A percentile compares a stretch with the other conserved stretches of the same genome.
phyloP scores from a whole-genome alignment of 2,888 invertebrate species.

The Lepidocyrtoides sp. region DNA sequence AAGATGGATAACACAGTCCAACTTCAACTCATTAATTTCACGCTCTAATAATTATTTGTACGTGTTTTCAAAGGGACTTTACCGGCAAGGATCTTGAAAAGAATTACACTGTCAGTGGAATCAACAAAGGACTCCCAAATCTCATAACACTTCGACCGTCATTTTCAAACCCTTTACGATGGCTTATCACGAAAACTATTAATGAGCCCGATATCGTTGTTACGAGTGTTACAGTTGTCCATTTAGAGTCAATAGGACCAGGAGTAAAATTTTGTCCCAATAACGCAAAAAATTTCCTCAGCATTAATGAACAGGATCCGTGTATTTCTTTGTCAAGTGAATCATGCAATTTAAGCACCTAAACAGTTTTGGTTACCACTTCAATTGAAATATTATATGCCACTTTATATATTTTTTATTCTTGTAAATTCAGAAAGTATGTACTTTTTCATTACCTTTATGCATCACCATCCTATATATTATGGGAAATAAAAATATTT shows the following conservation, averaged over 20 bases:
- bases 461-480: too few relatives aligned
- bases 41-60: conserved; percentile 17
- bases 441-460: too few relatives aligned
- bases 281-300: conserved; percentile 54
- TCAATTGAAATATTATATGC: too few relatives aligned
- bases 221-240: conserved; percentile 54
- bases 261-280: conserved; percentile 72
- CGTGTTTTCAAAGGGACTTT: conserved; percentile 86
- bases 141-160: conserved; percentile 74
- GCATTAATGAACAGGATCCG: conserved; percentile 67
- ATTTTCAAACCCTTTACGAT: conserved; percentile 79
- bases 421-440: too few relatives aligned
- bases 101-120: conserved; percentile 76
- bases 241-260: conserved; percentile 62
- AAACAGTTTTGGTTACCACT: too few relatives aligned
- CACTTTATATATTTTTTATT: too few relatives aligned
- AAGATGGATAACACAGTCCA: neutral
- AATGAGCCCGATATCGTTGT: conserved; percentile 71
- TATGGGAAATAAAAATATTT: too few relatives aligned
- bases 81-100: conserved; percentile 70
- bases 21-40: neutral
- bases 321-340: conserved; percentile 62
- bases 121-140: conserved; percentile 41
- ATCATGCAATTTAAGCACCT: too few relatives aligned
- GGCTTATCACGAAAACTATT: conserved; percentile 78